phyloP scores from a whole-genome alignment of 2,113 vertebrate genomes.

The Apodemus sylvaticus region DNA sequence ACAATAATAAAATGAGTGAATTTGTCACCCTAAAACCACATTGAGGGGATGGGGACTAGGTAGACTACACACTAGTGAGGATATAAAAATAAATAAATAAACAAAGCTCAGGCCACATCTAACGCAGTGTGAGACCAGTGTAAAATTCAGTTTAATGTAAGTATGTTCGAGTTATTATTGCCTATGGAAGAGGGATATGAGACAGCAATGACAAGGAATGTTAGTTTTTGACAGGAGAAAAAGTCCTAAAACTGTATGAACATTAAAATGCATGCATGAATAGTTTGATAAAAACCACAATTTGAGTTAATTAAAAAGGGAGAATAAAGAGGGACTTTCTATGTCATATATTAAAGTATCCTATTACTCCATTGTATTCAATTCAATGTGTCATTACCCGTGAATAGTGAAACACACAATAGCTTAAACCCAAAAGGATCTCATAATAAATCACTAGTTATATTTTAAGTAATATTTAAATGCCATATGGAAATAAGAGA shows the following conservation, averaged over 20 bases:
- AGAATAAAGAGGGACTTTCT: neutral
- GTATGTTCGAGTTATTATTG: neutral
- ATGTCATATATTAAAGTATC: neutral
- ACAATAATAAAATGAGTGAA: neutral
- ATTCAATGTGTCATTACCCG: neutral
- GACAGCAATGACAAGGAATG: neutral
- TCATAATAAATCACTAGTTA: neutral
- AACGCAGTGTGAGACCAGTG: neutral
- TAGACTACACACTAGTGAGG: neutral
- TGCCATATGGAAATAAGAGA: neutral
- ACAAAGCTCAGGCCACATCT: neutral
- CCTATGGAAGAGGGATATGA: neutral
- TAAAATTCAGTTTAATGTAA: neutral
- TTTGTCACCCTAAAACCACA: neutral
- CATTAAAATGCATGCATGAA: neutral
- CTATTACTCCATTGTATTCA: neutral
- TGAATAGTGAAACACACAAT: neutral
- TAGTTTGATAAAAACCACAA: neutral
- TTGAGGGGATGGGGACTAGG: neutral
- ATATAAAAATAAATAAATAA: neutral
- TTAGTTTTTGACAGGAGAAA: neutral
- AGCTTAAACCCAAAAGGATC: neutral
- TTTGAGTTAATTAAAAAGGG: neutral
- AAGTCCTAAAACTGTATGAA: neutral
- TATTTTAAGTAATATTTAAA: neutral